Conservation (phyloP, 1,140 invertebrate genomes). For the Monochamus saltuarius region DNA sequence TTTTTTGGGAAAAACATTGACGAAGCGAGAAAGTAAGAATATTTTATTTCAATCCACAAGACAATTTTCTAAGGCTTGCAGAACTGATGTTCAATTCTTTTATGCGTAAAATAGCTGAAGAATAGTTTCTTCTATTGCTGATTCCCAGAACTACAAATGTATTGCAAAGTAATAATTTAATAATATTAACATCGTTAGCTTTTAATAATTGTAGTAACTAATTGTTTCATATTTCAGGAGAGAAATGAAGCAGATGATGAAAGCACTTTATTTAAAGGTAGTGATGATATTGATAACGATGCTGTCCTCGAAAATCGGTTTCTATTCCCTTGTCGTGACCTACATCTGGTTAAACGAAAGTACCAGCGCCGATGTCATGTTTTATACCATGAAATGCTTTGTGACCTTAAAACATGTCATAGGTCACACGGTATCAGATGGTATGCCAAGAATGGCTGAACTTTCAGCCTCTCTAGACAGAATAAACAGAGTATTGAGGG, state of each 20-base stretch:
- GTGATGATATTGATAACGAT: slow-evolving; percentile 18
- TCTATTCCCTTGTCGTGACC: slow-evolving; percentile 26
- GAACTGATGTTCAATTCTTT: too few relatives aligned
- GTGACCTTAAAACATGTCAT: slow-evolving; percentile 19
- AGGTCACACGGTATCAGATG: slow-evolving; percentile 20
- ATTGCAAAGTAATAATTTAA: too few relatives aligned
- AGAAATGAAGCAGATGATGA: slow-evolving; percentile 27
- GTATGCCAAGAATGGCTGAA: slow-evolving; percentile 60
- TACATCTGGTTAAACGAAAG: slow-evolving; percentile 21
- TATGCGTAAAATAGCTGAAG: too few relatives aligned
- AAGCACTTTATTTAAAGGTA: slow-evolving; percentile 18
- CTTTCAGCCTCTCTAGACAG: slow-evolving; percentile 29
- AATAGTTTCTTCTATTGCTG: too few relatives aligned
- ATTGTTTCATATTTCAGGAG: slow-evolving; percentile 14
- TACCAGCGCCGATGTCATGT: slow-evolving; percentile 26
- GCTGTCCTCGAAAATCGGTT: slow-evolving; percentile 22
- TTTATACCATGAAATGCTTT: slow-evolving; percentile 27
- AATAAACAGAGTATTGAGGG: slow-evolving; percentile 31
- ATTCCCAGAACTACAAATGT: too few relatives aligned
- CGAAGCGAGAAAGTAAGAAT: slow-evolving; percentile 34
- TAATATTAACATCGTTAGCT: too few relatives aligned
- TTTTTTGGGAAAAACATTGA: slow-evolving; percentile 70
- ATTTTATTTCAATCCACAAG: background rate
- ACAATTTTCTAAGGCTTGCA: too few relatives aligned
- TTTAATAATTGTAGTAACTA: too few relatives aligned